phyloP scores from a whole-genome alignment of 2,888 invertebrate species.

The Drosophila anomelani region DNA sequence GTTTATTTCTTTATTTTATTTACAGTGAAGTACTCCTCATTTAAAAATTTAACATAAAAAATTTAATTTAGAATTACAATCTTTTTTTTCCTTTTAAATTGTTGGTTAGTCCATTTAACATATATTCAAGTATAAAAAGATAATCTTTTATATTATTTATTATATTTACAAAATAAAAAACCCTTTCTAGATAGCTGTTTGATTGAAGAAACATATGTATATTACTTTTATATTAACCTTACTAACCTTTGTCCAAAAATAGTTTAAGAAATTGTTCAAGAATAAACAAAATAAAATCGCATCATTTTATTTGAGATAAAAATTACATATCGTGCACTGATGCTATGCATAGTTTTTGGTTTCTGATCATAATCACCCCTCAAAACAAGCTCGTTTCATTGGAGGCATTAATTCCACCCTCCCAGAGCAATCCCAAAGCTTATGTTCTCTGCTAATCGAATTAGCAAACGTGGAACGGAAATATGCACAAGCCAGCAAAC shows the following conservation, averaged over 20 bases:
- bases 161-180: not conserved
- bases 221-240: no score
- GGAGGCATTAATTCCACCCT: slow-evolving; percentile 11
- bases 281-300: not conserved
- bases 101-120: no score
- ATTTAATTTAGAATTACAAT: no score
- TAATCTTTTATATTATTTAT: not conserved
- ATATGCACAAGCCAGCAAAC: slow-evolving; percentile 47
- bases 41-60: no score
- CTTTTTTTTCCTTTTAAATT: no score
- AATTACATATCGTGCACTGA: not conserved
- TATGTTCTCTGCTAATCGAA: slow-evolving; percentile 45
- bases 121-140: no score
- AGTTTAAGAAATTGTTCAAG: no score
- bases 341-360: not conserved
- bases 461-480: slow-evolving; percentile 51
- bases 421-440: not conserved
- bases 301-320: not conserved
- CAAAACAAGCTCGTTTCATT: not conserved
- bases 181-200: not conserved
- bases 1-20: no score
- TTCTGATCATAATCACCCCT: slow-evolving; percentile 6
- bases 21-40: no score
- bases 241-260: no score
- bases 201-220: not conserved